These are phyloP conservation scores for Apodemus agrarius DNA, from an alignment of 2,797 vertebrate species.

Conservation along the genomic window DNA sequence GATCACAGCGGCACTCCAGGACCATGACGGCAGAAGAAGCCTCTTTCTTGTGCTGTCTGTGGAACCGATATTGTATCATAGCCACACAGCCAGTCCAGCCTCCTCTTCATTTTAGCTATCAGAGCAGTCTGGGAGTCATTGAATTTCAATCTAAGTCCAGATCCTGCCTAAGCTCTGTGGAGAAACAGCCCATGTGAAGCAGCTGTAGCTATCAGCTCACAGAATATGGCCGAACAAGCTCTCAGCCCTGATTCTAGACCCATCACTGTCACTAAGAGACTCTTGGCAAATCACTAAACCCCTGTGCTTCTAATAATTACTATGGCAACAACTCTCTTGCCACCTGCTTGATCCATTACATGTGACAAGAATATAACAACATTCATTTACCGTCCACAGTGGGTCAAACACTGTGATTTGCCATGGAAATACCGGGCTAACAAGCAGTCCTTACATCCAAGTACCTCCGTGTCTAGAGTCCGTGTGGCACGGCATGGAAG, in stretches of 20 bases:
- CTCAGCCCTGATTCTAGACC: background rate
- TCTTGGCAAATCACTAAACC: background rate
- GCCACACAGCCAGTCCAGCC: background rate
- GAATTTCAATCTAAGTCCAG: background rate
- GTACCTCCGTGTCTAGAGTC: background rate
- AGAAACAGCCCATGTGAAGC: background rate
- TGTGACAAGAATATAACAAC: background rate
- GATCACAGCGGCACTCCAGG: background rate
- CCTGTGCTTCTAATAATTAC: conserved; percentile 28
- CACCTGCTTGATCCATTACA: background rate
- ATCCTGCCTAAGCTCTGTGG: background rate
- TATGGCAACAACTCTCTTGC: background rate
- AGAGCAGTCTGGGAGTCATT: background rate
- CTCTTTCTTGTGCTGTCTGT: background rate
- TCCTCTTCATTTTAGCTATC: background rate
- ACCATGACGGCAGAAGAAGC: background rate
- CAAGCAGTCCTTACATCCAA: background rate
- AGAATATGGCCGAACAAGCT: background rate
- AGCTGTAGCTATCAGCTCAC: background rate
- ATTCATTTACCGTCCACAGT: background rate
- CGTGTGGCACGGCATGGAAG: rapidly evolving
- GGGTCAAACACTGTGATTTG: background rate
- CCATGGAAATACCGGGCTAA: background rate
- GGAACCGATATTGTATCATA: background rate
- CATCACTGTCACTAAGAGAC: background rate